Evolutionary conservation across 2,797 vertebrate species (phyloP), one percentile per base, ranked within the genome.

Genomic region (Helostoma temminkii): DNA sequence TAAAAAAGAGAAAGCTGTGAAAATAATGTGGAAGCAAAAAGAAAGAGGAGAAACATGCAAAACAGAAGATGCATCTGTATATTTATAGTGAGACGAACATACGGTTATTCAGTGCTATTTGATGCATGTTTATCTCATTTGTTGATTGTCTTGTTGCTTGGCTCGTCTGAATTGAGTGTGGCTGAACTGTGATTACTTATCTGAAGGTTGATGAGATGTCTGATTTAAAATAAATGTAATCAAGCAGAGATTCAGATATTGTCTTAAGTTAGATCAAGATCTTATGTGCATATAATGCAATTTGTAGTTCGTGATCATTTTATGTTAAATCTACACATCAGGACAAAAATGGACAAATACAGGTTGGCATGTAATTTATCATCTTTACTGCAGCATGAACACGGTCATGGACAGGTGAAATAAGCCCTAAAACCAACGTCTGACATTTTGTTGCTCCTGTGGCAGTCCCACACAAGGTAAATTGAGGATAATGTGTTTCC

Each of bases 61-160:
- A 34, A 11, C 10, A 34, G 32, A 34, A 34, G 32, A 34, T 34
- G 32, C 30, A 32, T 10, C 10, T 34, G 32, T 34, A 11, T 34
- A 34, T 49, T 56, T 57, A 24, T 46, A 50, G 5, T 42, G 16
- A 19, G n/a, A 5, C 1, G 12, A 59, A 63, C 39, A 77, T 30
- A 4, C n/a, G n/a, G n/a, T n/a, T n/a, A n/a, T n/a, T n/a, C n/a
- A 8, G 8, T n/a, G 28, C 28, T 4, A 8, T 30, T 30, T n/a
- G n/a, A n/a, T n/a, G n/a, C n/a, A n/a, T n/a, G 26, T 28, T 28
- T 28, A 28, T 28, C 26, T 28, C 26, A 32, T 32, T 32, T n/a
- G n/a, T n/a, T n/a, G n/a, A 22, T 15, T 22, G 6, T 19, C 1
- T 49, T 2, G 0, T 48, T 42, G 24, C 49, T 50, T 24, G 6